Evolutionary conservation across 1,140 invertebrate species (phyloP).

Genomic region (Polyergus mexicanus): DNA sequence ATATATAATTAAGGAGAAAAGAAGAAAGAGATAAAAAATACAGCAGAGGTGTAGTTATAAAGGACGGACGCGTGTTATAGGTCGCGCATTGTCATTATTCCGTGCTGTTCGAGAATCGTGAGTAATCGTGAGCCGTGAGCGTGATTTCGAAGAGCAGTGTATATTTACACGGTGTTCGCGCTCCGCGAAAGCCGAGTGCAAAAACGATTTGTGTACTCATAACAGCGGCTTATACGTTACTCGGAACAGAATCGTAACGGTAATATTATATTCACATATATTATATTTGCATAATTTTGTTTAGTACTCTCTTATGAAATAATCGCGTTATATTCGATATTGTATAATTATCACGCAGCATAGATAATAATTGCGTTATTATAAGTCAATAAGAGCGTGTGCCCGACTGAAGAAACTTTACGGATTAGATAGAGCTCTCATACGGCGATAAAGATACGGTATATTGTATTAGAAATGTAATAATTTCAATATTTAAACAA

Average conservation of each 20-base stretch:
- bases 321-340: background rate
- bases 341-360: background rate
- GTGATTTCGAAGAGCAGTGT: conserved; percentile 16
- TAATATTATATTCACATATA: conserved; percentile 25
- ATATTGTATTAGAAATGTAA: background rate
- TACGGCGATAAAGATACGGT: background rate
- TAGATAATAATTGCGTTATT: background rate
- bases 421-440: background rate
- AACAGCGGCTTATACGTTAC: conserved; percentile 27
- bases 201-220: conserved; percentile 39
- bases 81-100: conserved; percentile 10
- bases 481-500: background rate
- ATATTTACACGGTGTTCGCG: conserved; percentile 16
- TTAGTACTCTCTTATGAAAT: background rate
- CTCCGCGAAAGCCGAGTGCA: background rate
- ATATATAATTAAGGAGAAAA: too few species aligned
- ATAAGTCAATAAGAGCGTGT: background rate
- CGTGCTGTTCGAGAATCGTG: background rate
- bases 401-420: background rate
- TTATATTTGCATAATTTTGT: conserved; percentile 6
- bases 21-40: background rate
- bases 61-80: background rate
- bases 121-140: too few species aligned
- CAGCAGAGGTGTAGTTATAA: background rate
- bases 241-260: conserved; percentile 18